Base-by-base conservation (phyloP, 2,888 invertebrate genomes). In the Ferrisia virgata region DNA sequence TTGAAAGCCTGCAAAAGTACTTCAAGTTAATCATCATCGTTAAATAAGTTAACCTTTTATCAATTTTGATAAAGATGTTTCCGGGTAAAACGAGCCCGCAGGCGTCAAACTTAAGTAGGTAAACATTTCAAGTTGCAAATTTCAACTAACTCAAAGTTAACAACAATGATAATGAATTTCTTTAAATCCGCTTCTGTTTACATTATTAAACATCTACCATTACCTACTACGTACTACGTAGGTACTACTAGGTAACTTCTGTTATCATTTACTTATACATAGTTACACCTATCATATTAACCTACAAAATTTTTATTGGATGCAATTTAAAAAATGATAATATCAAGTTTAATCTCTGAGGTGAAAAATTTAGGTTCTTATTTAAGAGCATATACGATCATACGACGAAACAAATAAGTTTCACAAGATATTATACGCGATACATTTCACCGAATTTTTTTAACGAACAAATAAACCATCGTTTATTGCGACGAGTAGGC, bases 81-180 rank as follows among this genome's bases (percentile, higher is more conserved):
- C 72, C 72, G 72, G 72, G 72, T 72, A 33, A 72, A 72, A 72
- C 72, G n/a, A 72, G 72, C 72, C 72, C 72, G 72, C 72, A 72
- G 72, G 72, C 72, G 72, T 72, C 72, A 72, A 72, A 72, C 72
- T 72, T 33, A n/a, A 72, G 72, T 72, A 72, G 72, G 72, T 72
- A 72, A 72, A 72, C 72, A 72, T 72, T 72, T 72, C 31, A 31
- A 72, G 33, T 33, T 31, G 72, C 72, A 33, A 72, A 72, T 58
- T 43, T 58, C n/a, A 72, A 33, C 72, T n/a, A 72, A 31, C 31
- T 72, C 33, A 25, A 5, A 72, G 33, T 72, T 33, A 25, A 72
- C 72, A 72, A 33, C 72, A n/a, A 72, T 72, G 33, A 72, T 72
- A 31, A 72, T 64, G 64, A 72, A 72, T 72, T 72, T 28, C 33